Conservation (phyloP, 2,113 vertebrate genomes). For the Thermophis baileyi region DNA sequence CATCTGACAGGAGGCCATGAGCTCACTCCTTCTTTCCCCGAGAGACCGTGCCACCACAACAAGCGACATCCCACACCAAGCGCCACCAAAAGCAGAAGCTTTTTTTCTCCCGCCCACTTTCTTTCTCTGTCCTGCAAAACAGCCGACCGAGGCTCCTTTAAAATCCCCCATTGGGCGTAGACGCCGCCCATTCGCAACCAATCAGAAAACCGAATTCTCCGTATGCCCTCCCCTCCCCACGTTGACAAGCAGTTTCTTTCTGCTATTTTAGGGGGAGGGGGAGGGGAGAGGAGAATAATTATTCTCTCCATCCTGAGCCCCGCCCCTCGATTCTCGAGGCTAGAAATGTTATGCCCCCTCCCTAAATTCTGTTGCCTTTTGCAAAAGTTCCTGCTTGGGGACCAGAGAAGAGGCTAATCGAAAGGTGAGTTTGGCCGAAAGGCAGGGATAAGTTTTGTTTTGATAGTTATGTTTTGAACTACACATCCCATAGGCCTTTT, state of each 20-base stretch:
- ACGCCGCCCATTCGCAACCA: neutral
- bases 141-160: too few species aligned
- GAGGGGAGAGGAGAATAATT: neutral
- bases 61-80: neutral
- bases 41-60: neutral
- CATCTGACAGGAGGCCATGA: neutral
- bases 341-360: neutral
- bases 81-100: neutral
- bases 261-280: neutral
- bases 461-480: too few species aligned
- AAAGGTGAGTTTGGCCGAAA: neutral
- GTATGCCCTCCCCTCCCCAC: neutral
- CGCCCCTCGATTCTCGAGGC: too few species aligned
- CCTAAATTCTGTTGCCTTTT: neutral
- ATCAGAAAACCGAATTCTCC: neutral
- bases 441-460: neutral
- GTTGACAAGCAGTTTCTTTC: neutral
- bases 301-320: too few species aligned
- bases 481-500: neutral
- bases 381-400: neutral
- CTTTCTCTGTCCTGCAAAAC: neutral
- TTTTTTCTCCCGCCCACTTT: neutral
- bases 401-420: neutral
- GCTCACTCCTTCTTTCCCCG: neutral
- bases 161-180: neutral